Evolutionary conservation across 2,797 vertebrate genomes (phyloP), one percentile per base, ranked within the genome.

Genomic region (Enteromius anoplus): DNA sequence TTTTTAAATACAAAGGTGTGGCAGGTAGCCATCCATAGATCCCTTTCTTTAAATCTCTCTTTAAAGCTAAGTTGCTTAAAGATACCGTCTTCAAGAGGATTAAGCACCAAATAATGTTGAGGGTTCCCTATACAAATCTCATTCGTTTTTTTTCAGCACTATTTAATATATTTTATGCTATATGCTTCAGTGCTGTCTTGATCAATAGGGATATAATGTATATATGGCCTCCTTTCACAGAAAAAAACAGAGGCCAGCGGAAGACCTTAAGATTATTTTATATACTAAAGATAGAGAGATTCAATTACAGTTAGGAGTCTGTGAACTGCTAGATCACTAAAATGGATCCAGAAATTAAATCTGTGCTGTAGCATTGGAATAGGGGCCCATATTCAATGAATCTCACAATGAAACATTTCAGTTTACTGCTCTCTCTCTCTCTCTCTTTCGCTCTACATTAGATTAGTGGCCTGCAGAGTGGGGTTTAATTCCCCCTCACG

Each of bases 391-490:
- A 60, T 69, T 84, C 47, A 68, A 42, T 37, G 47, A 51, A 51
- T 29, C 72, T 82, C 42, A 70, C 71, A 71, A 34, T 19, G 40
- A 80, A 72, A 42, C 37, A 62, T 47, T 83, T 82, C 8, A 69
- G 26, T 42, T 45, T 29, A 34, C 40, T 75, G 19, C 64, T 62
- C 29, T 6, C 53, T 78, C 53, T 62, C 55, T 53, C 51, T 53
- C 65, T 42, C 81, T 75, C 65, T 60, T 42, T 72, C 8, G 26
- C 19, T 42, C 49, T 85, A 49, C 14, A 88, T 86, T 79, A 70
- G 85, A 86, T 86, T 84, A 86, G 85, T 60, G 87, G 51, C 72
- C 77, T 69, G 72, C 71, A 70, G 64, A 88, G 86, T 87, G 84
- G 78, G 80, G 77, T 49, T 51, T 87, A 79, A 85, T 86, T 85